Conservation (phyloP, 2,113 vertebrate genomes). For the Trematomus loennbergii region DNA sequence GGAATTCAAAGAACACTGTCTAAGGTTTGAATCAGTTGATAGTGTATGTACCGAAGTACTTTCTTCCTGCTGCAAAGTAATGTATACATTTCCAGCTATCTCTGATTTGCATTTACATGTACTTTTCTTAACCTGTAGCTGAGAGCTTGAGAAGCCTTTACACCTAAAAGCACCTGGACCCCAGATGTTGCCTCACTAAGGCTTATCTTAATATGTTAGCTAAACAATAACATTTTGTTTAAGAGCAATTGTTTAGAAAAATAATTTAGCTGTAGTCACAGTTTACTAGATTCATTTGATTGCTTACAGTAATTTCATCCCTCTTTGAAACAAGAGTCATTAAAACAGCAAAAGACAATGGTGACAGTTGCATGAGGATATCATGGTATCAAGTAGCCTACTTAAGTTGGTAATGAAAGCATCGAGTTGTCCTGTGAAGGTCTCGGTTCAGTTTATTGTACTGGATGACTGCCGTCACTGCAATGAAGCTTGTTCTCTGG, state of each 20-base stretch:
- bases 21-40: slow-evolving; percentile 46
- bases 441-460: slow-evolving; percentile 65
- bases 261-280: background rate
- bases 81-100: background rate
- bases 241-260: background rate
- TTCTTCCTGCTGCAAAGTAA: slow-evolving; percentile 40
- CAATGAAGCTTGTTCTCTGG: slow-evolving; percentile 57
- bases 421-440: slow-evolving; percentile 70
- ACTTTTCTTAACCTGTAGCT: slow-evolving; percentile 11
- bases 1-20: slow-evolving; percentile 16
- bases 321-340: slow-evolving; percentile 34
- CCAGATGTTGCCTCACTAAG: background rate
- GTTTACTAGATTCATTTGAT: slow-evolving; percentile 25
- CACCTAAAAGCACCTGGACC: background rate
- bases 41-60: background rate
- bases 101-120: background rate
- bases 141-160: slow-evolving; percentile 11
- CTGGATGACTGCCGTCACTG: slow-evolving; percentile 58
- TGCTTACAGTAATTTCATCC: slow-evolving; percentile 39
- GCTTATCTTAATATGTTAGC: background rate
- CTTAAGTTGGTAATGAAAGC: slow-evolving; percentile 75
- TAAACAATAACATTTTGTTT: slow-evolving; percentile 3
- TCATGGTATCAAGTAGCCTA: slow-evolving; percentile 60
- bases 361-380: slow-evolving; percentile 35
- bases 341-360: slow-evolving; percentile 39